Conservation (phyloP, 2,888 invertebrate genomes). For the Imbricaverruca yamaguchii region DNA sequence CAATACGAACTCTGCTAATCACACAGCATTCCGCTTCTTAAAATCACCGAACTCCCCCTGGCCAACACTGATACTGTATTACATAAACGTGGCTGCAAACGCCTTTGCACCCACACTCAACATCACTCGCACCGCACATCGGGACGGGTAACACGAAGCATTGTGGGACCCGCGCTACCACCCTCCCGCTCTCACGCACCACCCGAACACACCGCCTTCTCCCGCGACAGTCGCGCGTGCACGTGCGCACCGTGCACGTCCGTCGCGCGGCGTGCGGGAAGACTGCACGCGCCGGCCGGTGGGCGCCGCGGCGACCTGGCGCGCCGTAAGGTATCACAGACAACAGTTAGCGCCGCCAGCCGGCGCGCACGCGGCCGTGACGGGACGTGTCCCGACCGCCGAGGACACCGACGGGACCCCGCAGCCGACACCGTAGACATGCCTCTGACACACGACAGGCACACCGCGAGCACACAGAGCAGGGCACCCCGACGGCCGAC, state of each 20-base stretch:
- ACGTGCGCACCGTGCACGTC: not conserved
- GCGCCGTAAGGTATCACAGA: constrained; percentile 1
- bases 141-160: not conserved
- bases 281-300: not conserved
- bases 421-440: no score
- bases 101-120: no score
- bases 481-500: not conserved
- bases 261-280: not conserved
- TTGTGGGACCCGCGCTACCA: not conserved
- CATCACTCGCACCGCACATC: no score
- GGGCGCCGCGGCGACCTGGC: not conserved
- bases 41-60: not conserved
- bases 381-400: not conserved
- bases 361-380: not conserved
- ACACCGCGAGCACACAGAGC: not conserved
- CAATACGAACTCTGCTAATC: not conserved
- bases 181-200: not conserved
- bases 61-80: constrained; percentile 2
- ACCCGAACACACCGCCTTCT: not conserved
- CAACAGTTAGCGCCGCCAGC: not conserved
- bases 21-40: not conserved
- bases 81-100: not conserved
- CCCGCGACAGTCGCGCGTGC: not conserved
- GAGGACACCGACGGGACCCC: not conserved
- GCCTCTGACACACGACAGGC: not conserved